A percentile compares a stretch with the other conserved stretches of the same genome.
These are phyloP conservation scores for Drosophila stalkeri DNA, from an alignment of 2,888 invertebrate species.

Conservation along the genomic window DNA sequence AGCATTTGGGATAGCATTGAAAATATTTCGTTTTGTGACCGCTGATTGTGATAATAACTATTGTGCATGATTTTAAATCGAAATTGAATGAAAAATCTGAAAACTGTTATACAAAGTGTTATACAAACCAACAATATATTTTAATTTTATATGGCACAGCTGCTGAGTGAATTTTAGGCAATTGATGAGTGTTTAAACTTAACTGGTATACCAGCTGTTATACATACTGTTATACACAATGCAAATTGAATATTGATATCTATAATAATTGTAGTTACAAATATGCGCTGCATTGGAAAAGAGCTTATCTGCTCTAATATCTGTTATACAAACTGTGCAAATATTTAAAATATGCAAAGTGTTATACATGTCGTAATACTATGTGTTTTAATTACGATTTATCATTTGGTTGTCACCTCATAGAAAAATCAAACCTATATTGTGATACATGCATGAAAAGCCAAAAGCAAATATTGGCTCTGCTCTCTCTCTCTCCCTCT, in stretches of 20 bases:
- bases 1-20: constrained; percentile 16
- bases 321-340: not conserved
- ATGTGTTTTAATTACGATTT: not conserved
- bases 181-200: not conserved
- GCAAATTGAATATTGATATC: not conserved
- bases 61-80: not conserved
- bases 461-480: not conserved
- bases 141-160: not conserved
- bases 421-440: constrained; percentile 7
- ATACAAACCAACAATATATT: not conserved
- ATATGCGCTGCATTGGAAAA: too few relatives aligned
- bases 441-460: constrained; percentile 9
- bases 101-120: constrained; percentile 5
- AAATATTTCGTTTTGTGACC: constrained; percentile 17
- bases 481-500: not conserved
- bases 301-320: not conserved
- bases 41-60: constrained; percentile 7
- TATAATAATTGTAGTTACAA: too few relatives aligned
- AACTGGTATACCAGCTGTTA: too few relatives aligned
- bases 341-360: not conserved
- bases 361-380: not conserved
- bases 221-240: not conserved
- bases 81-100: not conserved
- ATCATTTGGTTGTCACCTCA: not conserved
- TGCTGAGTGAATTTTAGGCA: not conserved